Percentiles rank a stretch among this genome's conserved stretches.
Evolutionary conservation across 2,888 invertebrate genomes (phyloP).

Genomic region (Aquatica leii): DNA sequence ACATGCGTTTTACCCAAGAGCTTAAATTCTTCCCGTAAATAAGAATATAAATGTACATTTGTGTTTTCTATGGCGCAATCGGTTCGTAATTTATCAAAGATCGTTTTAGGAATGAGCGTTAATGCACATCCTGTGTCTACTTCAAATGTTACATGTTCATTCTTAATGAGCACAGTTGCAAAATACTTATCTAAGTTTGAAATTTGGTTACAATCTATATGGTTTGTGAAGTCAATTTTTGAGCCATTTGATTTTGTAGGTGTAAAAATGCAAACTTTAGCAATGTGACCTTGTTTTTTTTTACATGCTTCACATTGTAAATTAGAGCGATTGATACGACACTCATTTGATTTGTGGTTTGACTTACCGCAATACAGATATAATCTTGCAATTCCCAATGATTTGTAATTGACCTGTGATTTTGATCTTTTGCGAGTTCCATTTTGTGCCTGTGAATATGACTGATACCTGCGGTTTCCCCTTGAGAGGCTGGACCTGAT

Average conservation of each 20-base stretch:
- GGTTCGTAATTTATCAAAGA: no score
- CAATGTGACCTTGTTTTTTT: neutral
- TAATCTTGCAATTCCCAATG: neutral
- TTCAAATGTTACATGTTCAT: no score
- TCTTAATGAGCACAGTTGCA: no score
- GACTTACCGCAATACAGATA: neutral
- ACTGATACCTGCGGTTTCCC: neutral
- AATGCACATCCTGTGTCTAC: neutral
- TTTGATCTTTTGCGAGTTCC: neutral
- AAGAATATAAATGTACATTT: no score
- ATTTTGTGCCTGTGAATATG: neutral
- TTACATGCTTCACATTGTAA: neutral
- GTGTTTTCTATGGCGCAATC: no score
- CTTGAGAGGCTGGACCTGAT: neutral
- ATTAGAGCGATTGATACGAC: neutral
- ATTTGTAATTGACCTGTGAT: neutral
- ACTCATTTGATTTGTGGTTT: neutral
- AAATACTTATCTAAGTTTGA: no score
- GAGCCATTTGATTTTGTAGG: neutral
- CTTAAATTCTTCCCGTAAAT: no score
- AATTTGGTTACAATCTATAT: no score
- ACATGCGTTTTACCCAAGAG: no score
- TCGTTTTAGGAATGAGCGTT: neutral
- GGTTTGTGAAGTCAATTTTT: no score
- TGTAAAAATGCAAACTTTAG: conserved; percentile 1